A percentile compares a stretch with the other conserved stretches of the same genome.
phyloP scores from a whole-genome alignment of 2,888 invertebrate species.

The Cosmia pyralina region DNA sequence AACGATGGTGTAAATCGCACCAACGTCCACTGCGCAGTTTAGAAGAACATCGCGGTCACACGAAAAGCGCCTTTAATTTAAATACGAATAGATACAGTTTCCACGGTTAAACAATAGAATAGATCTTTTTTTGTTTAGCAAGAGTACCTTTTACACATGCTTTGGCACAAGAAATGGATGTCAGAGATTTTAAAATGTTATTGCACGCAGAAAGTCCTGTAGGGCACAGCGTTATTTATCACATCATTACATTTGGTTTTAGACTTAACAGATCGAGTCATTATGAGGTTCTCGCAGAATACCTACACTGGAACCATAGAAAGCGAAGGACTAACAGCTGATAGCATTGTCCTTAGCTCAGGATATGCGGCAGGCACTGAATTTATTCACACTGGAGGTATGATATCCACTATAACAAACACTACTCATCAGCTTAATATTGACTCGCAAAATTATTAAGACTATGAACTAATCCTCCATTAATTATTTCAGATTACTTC shows the following conservation, averaged over 20 bases:
- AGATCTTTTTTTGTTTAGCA: neutral
- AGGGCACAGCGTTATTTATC: no score
- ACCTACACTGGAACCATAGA: no score
- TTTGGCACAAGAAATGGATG: neutral
- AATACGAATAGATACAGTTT: no score
- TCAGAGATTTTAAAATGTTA: neutral
- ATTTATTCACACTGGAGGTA: conserved; percentile 77
- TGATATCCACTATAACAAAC: conserved; percentile 11
- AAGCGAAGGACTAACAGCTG: no score
- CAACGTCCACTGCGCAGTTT: no score
- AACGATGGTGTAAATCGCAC: neutral
- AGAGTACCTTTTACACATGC: neutral
- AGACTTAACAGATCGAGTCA: no score
- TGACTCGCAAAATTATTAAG: neutral
- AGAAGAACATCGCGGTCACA: neutral
- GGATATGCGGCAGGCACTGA: conserved; percentile 72
- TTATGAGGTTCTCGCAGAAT: no score
- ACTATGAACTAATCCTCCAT: neutral
- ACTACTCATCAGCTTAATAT: neutral
- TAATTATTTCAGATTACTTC: conserved; percentile 70
- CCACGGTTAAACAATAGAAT: neutral
- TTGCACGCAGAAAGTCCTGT: no score
- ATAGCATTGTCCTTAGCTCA: neutral
- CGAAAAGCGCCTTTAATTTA: neutral
- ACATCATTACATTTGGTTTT: no score